Conservation (phyloP, 2,888 invertebrate genomes). For the Pocota personata region DNA sequence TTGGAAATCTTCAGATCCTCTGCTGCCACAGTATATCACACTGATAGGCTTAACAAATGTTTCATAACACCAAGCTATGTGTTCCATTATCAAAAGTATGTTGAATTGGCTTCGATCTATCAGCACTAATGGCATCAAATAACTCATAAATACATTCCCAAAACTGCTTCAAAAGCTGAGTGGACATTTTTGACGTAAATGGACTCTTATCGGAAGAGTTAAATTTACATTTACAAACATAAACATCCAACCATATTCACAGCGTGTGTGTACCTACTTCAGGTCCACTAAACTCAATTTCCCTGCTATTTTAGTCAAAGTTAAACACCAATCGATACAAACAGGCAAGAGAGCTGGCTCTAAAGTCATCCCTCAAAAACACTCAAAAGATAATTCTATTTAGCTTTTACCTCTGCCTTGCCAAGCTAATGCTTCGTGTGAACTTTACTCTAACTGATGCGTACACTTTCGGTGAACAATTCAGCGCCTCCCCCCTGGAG, state of each 20-base stretch:
- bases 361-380: background rate
- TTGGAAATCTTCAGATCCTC: too few species aligned
- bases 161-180: too few species aligned
- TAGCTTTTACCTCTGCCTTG: conserved; percentile 6
- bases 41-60: too few species aligned
- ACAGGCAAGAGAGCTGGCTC: background rate
- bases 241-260: background rate
- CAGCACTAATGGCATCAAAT: too few species aligned
- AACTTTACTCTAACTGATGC: background rate
- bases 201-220: background rate
- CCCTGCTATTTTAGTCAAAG: background rate
- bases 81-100: too few species aligned
- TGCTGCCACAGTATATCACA: too few species aligned
- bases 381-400: conserved; percentile 24
- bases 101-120: too few species aligned
- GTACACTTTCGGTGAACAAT: background rate
- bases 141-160: too few species aligned
- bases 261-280: background rate
- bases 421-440: conserved; percentile 5
- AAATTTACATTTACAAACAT: background rate
- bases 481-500: background rate
- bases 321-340: background rate
- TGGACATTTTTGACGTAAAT: too few species aligned
- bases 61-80: too few species aligned
- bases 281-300: background rate